Evolutionary conservation across 2,888 invertebrate genomes (phyloP).

Genomic region (Lithodes maja): DNA sequence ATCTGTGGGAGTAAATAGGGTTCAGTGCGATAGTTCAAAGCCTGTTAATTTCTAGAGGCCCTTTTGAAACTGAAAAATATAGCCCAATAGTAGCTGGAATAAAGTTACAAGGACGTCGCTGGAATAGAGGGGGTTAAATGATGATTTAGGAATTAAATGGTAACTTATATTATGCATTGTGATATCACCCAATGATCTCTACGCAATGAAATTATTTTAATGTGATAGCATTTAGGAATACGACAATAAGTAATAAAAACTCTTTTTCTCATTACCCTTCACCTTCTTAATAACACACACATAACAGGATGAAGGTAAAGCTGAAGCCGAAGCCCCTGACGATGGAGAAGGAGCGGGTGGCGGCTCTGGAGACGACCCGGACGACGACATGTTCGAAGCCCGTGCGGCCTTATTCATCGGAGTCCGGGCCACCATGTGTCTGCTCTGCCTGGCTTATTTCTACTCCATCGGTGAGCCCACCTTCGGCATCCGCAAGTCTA

Average conservation of each 20-base stretch:
- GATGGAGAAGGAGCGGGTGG: neutral
- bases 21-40: too few relatives aligned
- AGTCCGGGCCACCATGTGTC: constrained; percentile 54
- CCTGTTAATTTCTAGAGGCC: too few relatives aligned
- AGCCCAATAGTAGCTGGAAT: too few relatives aligned
- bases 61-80: too few relatives aligned
- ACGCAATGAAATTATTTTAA: too few relatives aligned
- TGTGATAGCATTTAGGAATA: neutral
- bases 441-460: constrained; percentile 66
- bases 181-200: too few relatives aligned
- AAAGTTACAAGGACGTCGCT: too few relatives aligned
- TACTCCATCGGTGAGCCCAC: constrained; percentile 69
- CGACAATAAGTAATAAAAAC: neutral
- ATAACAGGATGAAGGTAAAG: constrained; percentile 22
- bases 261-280: neutral
- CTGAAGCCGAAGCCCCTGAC: neutral
- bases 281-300: neutral
- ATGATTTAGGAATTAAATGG: too few relatives aligned
- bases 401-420: constrained; percentile 27
- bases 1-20: too few relatives aligned
- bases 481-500: constrained; percentile 65
- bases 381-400: constrained; percentile 3
- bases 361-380: neutral
- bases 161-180: too few relatives aligned
- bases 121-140: too few relatives aligned